Base-by-base conservation (phyloP, 2,113 vertebrate genomes). In the Paratilapia polleni region DNA sequence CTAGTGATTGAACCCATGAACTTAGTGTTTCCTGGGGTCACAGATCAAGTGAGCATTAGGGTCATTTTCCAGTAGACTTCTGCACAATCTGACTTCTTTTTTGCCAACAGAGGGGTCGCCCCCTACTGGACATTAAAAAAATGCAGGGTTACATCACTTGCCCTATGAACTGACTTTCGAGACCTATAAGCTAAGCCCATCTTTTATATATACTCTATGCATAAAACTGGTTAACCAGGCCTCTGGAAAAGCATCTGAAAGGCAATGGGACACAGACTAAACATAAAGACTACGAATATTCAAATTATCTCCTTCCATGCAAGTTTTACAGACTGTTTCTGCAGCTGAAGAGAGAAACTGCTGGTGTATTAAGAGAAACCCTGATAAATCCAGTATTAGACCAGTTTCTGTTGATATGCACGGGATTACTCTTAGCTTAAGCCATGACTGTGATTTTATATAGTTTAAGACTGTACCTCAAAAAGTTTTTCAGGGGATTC, bases 401-500 rank as follows among this genome's bases (percentile, higher is more conserved):
- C 6, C 36, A 36, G 36, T 36, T 36, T 36, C 36, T 7, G 36
- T 36, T 8, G 36, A 36, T 36, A 36, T 36, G 6, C 41, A 20
- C 12, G 0, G 66, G 24, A 52, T 70, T 70, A 20, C 24, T 52
- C 17, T 12, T 0, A 70, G 17, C 17, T 68, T 68, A 47, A 47
- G 6, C 38, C 22, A 52, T 61, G 22, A 26, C 20, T 79, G 34
- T 64, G 49, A 36, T 66, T 36, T 52, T 8, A 28, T 54, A 31
- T 54, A 8, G 20, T 73, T 73, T 73, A n/a, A 73, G 7, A 83
- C 28, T 31, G 61, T 92, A 98, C 97, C 62, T 84, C 89, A 98
- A 91, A 85, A 98, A 98, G 43, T 85, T 73, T 94, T 96, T 91
- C 76, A 98, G 93, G 87, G 95, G 95, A 24, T 89, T 89, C 81